Evolutionary conservation across 1,140 invertebrate genomes (phyloP).

Genomic region (Hycleus phaleratus): DNA sequence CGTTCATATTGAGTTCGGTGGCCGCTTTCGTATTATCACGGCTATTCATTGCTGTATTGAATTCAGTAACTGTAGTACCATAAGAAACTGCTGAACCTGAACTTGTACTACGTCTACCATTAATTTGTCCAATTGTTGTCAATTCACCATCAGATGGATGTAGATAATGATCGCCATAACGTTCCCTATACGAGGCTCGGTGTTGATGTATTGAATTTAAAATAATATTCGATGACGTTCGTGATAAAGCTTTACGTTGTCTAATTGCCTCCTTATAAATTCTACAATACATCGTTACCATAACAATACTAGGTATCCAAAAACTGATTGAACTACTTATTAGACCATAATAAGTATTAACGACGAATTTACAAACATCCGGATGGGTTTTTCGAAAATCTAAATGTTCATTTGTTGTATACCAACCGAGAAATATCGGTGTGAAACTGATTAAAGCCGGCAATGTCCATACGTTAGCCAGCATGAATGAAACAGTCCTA

Average conservation of each 20-base stretch:
- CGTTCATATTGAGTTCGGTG: slow-evolving; percentile 40
- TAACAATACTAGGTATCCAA: slow-evolving; percentile 91
- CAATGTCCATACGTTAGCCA: slow-evolving; percentile 81
- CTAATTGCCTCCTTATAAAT: slow-evolving; percentile 86
- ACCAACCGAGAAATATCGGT: slow-evolving; percentile 90
- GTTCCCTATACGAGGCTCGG: slow-evolving; percentile 52
- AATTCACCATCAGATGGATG: slow-evolving; percentile 57
- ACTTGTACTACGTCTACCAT: slow-evolving; percentile 40
- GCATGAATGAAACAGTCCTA: slow-evolving; percentile 70
- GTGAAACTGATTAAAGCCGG: slow-evolving; percentile 91
- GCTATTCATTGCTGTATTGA: slow-evolving; percentile 34
- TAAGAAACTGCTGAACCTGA: slow-evolving; percentile 36
- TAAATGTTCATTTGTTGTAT: slow-evolving; percentile 74
- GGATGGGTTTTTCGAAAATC: slow-evolving; percentile 59
- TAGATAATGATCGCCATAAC: slow-evolving; percentile 57
- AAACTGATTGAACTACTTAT: slow-evolving; percentile 89
- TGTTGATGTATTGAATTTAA: slow-evolving; percentile 75
- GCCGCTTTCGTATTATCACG: slow-evolving; percentile 39
- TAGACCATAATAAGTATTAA: slow-evolving; percentile 82
- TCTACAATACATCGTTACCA: slow-evolving; percentile 86
- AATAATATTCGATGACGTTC: slow-evolving; percentile 74
- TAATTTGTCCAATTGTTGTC: slow-evolving; percentile 35
- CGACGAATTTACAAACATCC: slow-evolving; percentile 76
- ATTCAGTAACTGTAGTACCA: slow-evolving; percentile 36
- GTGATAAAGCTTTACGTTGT: slow-evolving; percentile 75